Conservation (phyloP, 2,888 invertebrate species). For the Lacanobia oleracea region DNA sequence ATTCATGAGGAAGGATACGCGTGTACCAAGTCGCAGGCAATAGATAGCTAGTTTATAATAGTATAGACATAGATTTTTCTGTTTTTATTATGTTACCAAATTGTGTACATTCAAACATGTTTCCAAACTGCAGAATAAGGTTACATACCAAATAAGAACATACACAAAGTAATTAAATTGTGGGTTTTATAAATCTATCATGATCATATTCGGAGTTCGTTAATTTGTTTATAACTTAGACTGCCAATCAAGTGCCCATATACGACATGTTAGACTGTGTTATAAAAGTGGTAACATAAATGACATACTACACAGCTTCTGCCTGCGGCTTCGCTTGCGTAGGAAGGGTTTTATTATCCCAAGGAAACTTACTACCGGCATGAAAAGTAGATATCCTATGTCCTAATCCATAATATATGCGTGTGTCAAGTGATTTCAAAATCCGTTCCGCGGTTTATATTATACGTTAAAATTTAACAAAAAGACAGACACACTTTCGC, state of each 20-base stretch:
- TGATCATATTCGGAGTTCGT: constrained; percentile 45
- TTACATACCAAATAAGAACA: constrained; percentile 19
- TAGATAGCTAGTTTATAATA: too few relatives aligned
- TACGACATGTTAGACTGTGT: constrained; percentile 25
- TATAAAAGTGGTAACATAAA: constrained; percentile 36
- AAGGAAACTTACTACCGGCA: not conserved
- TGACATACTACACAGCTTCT: constrained; percentile 22
- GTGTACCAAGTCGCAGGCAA: too few relatives aligned
- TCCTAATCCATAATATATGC: not conserved
- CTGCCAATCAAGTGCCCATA: constrained; percentile 44
- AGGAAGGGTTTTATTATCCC: not conserved
- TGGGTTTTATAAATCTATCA: constrained; percentile 41
- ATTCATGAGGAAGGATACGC: too few relatives aligned
- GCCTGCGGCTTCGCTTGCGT: not conserved
- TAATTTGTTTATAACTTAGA: constrained; percentile 47
- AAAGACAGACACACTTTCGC: not conserved
- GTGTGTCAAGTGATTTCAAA: not conserved
- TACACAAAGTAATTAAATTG: constrained; percentile 34
- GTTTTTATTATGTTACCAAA: constrained; percentile 6
- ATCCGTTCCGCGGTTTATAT: not conserved
- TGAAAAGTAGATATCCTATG: not conserved
- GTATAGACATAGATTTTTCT: too few relatives aligned
- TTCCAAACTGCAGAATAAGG: constrained; percentile 30
- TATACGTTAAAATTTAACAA: not conserved
- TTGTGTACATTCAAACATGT: not conserved